phyloP scores from a whole-genome alignment of 2,113 vertebrate genomes.

The Ceuthmochares aereus region DNA sequence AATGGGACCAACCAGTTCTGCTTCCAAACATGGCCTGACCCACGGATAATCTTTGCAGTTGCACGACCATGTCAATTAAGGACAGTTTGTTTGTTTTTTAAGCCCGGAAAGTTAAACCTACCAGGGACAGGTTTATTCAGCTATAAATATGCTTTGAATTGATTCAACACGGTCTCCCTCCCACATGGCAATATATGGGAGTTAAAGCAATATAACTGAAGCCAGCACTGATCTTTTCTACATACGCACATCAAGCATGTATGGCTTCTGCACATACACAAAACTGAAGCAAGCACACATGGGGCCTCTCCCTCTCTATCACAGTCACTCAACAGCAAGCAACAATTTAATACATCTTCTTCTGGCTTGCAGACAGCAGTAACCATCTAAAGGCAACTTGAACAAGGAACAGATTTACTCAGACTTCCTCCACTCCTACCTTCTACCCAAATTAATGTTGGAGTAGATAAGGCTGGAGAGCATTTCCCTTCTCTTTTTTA shows the following conservation, averaged over 20 bases:
- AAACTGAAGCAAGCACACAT: accelerated
- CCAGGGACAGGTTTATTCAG: neutral
- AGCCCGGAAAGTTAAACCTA: neutral
- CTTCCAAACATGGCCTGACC: neutral
- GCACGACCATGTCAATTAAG: neutral
- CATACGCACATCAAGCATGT: accelerated
- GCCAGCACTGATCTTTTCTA: neutral
- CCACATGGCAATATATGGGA: neutral
- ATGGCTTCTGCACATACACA: neutral
- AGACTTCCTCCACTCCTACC: conserved; percentile 49
- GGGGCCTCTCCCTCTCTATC: neutral
- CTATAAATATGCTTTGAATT: neutral
- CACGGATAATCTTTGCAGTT: neutral
- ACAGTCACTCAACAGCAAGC: accelerated
- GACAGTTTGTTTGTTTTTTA: neutral
- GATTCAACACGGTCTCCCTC: neutral
- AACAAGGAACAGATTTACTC: neutral
- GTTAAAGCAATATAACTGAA: neutral
- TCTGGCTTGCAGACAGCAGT: accelerated
- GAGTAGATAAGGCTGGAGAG: conserved; percentile 42
- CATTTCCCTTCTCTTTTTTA: conserved; percentile 37
- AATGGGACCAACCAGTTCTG: neutral
- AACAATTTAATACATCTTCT: neutral
- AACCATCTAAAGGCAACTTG: neutral
- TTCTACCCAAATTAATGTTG: conserved; percentile 45